Conservation (phyloP, 2,888 invertebrate genomes). For the Drosophila mimica region DNA sequence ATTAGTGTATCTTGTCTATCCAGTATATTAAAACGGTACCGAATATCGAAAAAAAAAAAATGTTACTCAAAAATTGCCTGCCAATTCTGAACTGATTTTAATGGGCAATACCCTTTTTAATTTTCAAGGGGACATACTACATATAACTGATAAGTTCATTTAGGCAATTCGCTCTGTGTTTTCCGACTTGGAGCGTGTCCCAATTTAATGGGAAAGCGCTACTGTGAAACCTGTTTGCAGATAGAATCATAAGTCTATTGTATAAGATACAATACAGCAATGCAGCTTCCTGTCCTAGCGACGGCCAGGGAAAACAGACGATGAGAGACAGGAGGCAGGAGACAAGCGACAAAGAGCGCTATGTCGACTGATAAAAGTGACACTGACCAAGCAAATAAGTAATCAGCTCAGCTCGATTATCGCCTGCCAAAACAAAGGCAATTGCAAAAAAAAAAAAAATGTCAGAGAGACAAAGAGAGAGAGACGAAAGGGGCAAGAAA, state of each 20-base stretch:
- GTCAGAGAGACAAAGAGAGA: neutral
- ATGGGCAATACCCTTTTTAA: neutral
- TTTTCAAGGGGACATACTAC: neutral
- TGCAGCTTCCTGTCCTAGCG: slow-evolving; percentile 31
- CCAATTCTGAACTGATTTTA: neutral
- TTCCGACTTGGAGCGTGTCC: slow-evolving; percentile 1
- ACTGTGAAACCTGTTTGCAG: slow-evolving; percentile 21
- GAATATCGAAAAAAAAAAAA: too few species aligned
- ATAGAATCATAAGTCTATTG: slow-evolving; percentile 20
- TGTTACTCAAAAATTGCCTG: neutral
- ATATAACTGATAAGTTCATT: neutral
- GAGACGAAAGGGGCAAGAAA: neutral
- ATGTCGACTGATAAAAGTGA: slow-evolving; percentile 28
- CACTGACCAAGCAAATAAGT: slow-evolving; percentile 52
- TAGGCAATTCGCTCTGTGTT: neutral
- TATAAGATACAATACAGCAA: slow-evolving; percentile 15
- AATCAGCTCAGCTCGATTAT: slow-evolving; percentile 58
- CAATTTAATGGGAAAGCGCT: neutral
- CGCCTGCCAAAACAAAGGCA: slow-evolving; percentile 52
- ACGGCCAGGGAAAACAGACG: slow-evolving; percentile 9
- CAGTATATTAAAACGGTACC: neutral
- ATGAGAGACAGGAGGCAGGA: neutral
- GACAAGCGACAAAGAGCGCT: neutral
- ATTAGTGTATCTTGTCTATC: too few species aligned
- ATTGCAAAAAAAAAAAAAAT: slow-evolving; percentile 40